Percentiles rank a stretch among this genome's conserved stretches.
Evolutionary conservation across 2,797 vertebrate species (phyloP).

Genomic region (Characodon lateralis): DNA sequence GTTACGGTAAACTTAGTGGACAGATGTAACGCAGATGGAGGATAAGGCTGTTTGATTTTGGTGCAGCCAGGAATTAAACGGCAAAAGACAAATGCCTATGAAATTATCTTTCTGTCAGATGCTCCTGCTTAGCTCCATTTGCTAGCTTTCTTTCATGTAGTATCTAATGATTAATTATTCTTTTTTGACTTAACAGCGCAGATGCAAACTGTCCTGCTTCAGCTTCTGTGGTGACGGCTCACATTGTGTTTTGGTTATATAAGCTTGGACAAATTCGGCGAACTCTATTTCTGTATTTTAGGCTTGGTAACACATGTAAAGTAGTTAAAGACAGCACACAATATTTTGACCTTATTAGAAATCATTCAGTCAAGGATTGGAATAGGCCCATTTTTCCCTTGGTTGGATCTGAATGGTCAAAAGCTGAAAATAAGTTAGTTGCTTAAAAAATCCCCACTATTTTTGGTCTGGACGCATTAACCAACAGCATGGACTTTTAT

Average conservation of each 20-base stretch:
- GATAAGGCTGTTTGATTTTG: background rate
- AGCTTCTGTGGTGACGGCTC: no score
- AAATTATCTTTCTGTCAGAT: background rate
- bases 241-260: no score
- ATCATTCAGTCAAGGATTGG: no score
- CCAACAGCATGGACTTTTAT: background rate
- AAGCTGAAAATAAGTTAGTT: background rate
- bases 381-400: background rate
- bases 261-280: no score
- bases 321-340: no score
- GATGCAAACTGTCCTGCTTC: no score
- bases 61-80: background rate
- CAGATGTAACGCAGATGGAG: background rate
- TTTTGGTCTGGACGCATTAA: background rate
- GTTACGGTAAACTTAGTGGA: background rate
- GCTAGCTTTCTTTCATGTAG: constrained; percentile 9
- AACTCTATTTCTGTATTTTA: no score
- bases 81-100: background rate
- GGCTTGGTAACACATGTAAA: no score
- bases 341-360: no score
- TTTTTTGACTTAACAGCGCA: constrained; percentile 4
- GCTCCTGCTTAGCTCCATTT: background rate
- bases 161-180: constrained; percentile 9
- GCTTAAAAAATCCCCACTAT: background rate
- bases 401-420: background rate